Base-by-base conservation (phyloP, 2,888 invertebrate species). In the Euzophera pinguis region DNA sequence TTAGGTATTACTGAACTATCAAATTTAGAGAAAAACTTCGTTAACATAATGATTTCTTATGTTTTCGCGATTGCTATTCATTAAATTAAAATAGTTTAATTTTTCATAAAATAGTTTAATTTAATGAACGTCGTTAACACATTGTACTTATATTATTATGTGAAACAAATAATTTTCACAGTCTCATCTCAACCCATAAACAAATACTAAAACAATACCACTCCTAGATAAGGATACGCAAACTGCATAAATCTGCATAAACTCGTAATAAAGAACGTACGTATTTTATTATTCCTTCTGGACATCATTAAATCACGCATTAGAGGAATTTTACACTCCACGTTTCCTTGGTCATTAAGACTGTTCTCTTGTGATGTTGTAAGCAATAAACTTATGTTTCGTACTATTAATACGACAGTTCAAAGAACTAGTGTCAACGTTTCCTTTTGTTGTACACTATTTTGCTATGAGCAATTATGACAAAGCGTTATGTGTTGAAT, bases 331-430 rank as follows among this genome's bases (percentile, higher is more conserved):
- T 75, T 71, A 79, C 73, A 73, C 71, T 62, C 58, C 56, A 64
- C 69, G 62, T 77, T 81, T 78, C 78, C 78, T 77, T 67, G 65
- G 60, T 61, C 65, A 69, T 76, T 67, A 74, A 69, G 61, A 73
- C 74, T 71, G 69, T 68, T 71, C 69, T 64, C 69, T 58, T 78
- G 69, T 77, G 77, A 75, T 73, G 75, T 78, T 58, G 65, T 60
- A 51, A 53, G 73, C 62, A 59, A 71, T 81, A 78, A 81, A 81
- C 64, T 74, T 65, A 66, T 65, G 64, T 65, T 64, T 67, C 58
- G 51, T 45, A 67, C 79, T 73, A 73, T 76, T 73, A 75, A 77
- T 74, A 71, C 59, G 55, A 54, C 57, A 78, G 75, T 74, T 76
- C 77, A 78, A 78, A 78, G 77, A 66, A 67, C 60, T 51, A 56